These are phyloP conservation scores for Anoplolepis gracilipes DNA, from an alignment of 1,140 invertebrate species.

Conservation along the genomic window DNA sequence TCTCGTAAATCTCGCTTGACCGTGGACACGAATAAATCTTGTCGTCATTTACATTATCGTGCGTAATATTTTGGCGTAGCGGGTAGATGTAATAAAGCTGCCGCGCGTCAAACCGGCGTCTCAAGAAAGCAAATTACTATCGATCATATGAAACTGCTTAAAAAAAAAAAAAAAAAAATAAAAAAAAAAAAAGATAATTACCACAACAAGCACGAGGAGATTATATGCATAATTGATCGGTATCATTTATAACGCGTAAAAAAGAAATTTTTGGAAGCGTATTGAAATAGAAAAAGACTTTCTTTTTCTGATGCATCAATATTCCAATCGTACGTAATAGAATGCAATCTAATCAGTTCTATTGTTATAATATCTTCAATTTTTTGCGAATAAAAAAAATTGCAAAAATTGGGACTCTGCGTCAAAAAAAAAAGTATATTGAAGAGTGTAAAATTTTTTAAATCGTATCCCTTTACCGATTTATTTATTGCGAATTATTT, in stretches of 20 bases:
- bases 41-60: slow-evolving; percentile 54
- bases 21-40: slow-evolving; percentile 42
- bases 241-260: background rate
- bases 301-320: background rate
- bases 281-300: background rate
- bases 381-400: too few species aligned
- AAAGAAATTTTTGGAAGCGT: background rate
- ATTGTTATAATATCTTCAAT: background rate
- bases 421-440: too few species aligned
- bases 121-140: slow-evolving; percentile 1
- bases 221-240: slow-evolving; percentile 24
- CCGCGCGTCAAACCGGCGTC: background rate
- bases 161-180: too few species aligned
- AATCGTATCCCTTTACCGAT: background rate
- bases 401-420: too few species aligned
- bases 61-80: slow-evolving; percentile 48
- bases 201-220: background rate
- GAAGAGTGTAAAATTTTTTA: background rate
- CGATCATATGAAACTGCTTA: background rate
- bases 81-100: slow-evolving; percentile 10
- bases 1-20: slow-evolving; percentile 50
- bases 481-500: background rate
- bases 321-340: background rate
- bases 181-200: background rate
- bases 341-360: background rate